Evolutionary conservation across 2,797 vertebrate species (phyloP).

Genomic region (Acridotheres tristis): DNA sequence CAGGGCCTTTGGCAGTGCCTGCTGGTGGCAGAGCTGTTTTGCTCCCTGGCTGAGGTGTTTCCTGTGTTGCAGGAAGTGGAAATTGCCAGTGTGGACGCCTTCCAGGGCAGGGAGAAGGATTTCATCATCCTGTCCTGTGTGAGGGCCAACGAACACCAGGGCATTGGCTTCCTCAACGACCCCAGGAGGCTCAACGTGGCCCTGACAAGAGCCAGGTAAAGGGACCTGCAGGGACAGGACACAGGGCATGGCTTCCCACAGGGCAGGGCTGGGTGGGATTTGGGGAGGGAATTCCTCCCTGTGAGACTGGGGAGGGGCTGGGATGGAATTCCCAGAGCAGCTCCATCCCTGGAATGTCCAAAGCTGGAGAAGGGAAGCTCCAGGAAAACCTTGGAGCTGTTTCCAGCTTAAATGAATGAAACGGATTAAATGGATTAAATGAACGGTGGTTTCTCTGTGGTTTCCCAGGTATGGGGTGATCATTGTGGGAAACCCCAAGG

Average conservation of each 20-base stretch:
- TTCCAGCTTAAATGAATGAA: no score
- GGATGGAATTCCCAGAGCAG: fast-evolving
- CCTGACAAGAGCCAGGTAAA: constrained; percentile 92
- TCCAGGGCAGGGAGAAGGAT: constrained; percentile 98
- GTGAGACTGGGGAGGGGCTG: neutral
- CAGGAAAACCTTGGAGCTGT: no score
- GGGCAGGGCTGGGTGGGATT: neutral
- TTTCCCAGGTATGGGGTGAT: constrained; percentile 91
- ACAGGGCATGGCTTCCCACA: neutral
- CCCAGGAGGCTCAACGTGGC: constrained; percentile 96
- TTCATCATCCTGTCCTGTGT: constrained; percentile 99
- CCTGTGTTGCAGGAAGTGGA: constrained; percentile 88
- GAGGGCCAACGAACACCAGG: constrained; percentile 97
- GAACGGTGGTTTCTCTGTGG: neutral
- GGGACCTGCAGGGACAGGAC: neutral
- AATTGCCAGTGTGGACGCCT: constrained; percentile 97
- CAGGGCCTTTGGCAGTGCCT: neutral
- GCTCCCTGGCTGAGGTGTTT: neutral
- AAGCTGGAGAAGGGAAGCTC: no score
- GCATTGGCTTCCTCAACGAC: constrained; percentile 97
- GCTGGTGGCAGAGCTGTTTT: neutral
- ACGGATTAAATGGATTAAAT: no score
- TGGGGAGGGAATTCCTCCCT: neutral
- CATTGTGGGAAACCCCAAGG: constrained; percentile 98
- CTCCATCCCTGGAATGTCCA: no score